Evolutionary conservation across 2,888 invertebrate genomes (phyloP).

Genomic region (Leistus spinibarbis): DNA sequence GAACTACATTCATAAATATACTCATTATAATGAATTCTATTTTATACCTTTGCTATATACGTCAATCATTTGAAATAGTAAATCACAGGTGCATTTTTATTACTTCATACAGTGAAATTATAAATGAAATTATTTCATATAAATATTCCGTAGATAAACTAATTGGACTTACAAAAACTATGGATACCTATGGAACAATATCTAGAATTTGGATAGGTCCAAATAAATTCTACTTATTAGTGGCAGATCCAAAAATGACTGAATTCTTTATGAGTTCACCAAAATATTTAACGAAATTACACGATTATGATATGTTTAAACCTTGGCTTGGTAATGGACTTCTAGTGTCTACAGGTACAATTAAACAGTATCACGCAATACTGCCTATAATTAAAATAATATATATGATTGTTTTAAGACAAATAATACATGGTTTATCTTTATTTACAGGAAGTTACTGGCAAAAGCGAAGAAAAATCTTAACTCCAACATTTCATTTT

Average conservation of each 20-base stretch:
- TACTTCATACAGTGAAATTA: no score
- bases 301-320: slow-evolving; percentile 13
- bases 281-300: slow-evolving; percentile 13
- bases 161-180: slow-evolving; percentile 1
- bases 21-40: no score
- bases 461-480: slow-evolving; percentile 70
- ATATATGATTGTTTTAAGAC: no score
- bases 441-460: slow-evolving; percentile 61
- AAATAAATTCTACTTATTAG: slow-evolving; percentile 43
- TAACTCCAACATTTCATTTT: slow-evolving; percentile 82
- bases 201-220: slow-evolving; percentile 39
- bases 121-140: no score
- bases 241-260: slow-evolving; percentile 68
- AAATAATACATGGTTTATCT: background rate
- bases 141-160: slow-evolving; percentile 34
- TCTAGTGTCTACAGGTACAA: slow-evolving; percentile 44
- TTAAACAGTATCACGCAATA: no score
- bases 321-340: slow-evolving; percentile 23
- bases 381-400: background rate
- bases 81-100: no score
- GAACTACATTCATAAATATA: no score
- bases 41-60: no score
- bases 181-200: slow-evolving; percentile 34
- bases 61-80: no score
- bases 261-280: slow-evolving; percentile 49